Evolutionary conservation across 2,888 invertebrate species (phyloP).

Genomic region (Conchocele bisecta): DNA sequence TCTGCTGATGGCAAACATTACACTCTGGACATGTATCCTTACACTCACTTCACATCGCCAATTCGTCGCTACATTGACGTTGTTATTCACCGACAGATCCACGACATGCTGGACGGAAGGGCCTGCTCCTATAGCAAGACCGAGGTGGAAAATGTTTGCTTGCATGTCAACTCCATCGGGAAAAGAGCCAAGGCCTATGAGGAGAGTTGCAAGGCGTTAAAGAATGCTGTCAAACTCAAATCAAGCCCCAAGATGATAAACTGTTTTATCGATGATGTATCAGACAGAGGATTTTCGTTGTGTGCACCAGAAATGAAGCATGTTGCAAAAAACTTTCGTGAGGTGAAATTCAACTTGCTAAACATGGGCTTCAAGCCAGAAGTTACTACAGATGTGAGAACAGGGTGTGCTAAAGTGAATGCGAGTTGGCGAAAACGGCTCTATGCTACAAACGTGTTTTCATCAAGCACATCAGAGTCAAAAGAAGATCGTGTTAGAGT

Average conservation of each 20-base stretch:
- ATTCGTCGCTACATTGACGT: conserved; percentile 45
- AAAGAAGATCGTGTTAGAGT: conserved; percentile 25
- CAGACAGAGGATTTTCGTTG: conserved; percentile 39
- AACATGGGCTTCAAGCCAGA: conserved; percentile 12
- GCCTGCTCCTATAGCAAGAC: conserved; percentile 26
- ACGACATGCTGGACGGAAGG: conserved; percentile 30
- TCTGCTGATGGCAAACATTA: conserved; percentile 31
- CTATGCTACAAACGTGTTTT: neutral
- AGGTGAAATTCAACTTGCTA: conserved; percentile 48
- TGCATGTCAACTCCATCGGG: conserved; percentile 31
- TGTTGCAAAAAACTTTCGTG: conserved; percentile 2
- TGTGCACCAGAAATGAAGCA: conserved; percentile 37
- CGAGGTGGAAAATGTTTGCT: conserved; percentile 45
- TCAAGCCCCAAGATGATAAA: conserved; percentile 31
- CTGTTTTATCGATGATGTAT: conserved; percentile 34
- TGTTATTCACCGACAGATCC: conserved; percentile 50
- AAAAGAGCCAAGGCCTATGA: conserved; percentile 44
- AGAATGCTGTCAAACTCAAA: conserved; percentile 32
- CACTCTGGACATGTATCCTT: conserved; percentile 36
- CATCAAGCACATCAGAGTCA: conserved; percentile 13
- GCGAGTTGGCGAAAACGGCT: conserved; percentile 12
- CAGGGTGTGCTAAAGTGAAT: neutral
- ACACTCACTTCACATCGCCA: conserved; percentile 50
- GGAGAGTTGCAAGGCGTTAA: conserved; percentile 39
- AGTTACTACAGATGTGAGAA: conserved; percentile 20